Evolutionary conservation across 2,113 vertebrate species (phyloP).

Genomic region (Dipodomys stephensi): DNA sequence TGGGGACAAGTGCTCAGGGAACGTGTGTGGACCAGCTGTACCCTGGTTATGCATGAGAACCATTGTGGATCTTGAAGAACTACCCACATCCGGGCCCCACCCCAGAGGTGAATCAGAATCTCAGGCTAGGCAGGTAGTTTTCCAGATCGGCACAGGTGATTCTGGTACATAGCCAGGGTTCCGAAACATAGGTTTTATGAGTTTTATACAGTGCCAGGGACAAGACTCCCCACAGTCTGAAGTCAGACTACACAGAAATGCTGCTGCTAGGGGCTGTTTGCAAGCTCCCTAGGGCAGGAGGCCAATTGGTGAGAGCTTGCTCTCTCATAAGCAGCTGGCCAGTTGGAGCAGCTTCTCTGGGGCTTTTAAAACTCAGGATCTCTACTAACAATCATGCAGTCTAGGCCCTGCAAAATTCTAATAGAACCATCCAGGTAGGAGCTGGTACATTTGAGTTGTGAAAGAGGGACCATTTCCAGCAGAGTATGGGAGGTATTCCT

Average conservation of each 20-base stretch:
- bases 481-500: background rate
- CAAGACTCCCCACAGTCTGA: no score
- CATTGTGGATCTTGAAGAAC: constrained; percentile 52
- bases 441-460: accelerated
- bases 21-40: background rate
- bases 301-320: background rate
- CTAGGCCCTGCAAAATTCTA: background rate
- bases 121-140: background rate
- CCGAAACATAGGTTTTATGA: background rate
- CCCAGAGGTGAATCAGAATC: constrained; percentile 47
- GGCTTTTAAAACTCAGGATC: background rate
- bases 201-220: background rate
- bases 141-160: background rate
- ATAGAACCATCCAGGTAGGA: background rate
- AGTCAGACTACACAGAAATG: background rate
- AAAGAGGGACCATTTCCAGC: background rate
- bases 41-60: background rate
- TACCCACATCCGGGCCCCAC: constrained; percentile 26
- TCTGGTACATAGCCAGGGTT: background rate
- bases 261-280: background rate
- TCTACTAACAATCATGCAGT: background rate
- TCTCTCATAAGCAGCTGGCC: background rate
- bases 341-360: background rate
- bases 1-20: background rate
- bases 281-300: background rate